A percentile compares a stretch with the other conserved stretches of the same genome.
These are phyloP conservation scores for Anthrax anthrax DNA, from an alignment of 2,888 invertebrate species.

Conservation along the genomic window DNA sequence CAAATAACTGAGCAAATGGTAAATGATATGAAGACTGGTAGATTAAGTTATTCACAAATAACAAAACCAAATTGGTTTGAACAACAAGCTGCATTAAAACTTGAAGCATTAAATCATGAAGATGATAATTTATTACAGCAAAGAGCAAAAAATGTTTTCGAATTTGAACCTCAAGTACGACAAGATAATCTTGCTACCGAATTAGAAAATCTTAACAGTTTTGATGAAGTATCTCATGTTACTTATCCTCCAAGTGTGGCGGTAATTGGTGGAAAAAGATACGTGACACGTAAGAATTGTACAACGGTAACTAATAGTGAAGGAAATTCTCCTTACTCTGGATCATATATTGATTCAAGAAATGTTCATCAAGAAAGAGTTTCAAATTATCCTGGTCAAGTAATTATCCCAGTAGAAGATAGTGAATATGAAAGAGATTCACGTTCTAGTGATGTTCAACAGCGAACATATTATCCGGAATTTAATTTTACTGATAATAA, in stretches of 20 bases:
- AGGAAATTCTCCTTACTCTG: neutral
- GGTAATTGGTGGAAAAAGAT: conserved; percentile 27
- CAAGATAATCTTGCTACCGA: conserved; percentile 1
- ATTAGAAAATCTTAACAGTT: conserved; percentile 21
- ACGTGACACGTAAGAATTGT: conserved; percentile 28
- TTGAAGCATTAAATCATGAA: conserved; percentile 14
- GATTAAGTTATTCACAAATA: conserved; percentile 20
- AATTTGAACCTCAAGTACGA: neutral
- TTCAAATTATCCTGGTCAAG: conserved; percentile 24
- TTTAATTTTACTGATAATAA: conserved; percentile 4
- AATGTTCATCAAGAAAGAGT: conserved; percentile 13
- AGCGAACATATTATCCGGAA: conserved; percentile 3
- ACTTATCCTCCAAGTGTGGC: conserved; percentile 28
- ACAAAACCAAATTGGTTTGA: conserved; percentile 29
- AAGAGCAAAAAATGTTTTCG: neutral
- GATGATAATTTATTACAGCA: neutral
- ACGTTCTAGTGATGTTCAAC: conserved; percentile 10
- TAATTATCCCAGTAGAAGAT: conserved; percentile 10
- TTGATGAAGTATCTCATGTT: conserved; percentile 25
- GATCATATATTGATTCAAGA: conserved; percentile 12
- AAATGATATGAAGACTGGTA: conserved; percentile 25
- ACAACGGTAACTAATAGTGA: conserved; percentile 19
- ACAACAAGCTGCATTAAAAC: conserved; percentile 21
- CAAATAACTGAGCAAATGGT: conserved; percentile 24
- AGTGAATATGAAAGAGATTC: conserved; percentile 1